Base-by-base conservation (phyloP, 1,140 invertebrate genomes). In the Listronotus oregonensis region DNA sequence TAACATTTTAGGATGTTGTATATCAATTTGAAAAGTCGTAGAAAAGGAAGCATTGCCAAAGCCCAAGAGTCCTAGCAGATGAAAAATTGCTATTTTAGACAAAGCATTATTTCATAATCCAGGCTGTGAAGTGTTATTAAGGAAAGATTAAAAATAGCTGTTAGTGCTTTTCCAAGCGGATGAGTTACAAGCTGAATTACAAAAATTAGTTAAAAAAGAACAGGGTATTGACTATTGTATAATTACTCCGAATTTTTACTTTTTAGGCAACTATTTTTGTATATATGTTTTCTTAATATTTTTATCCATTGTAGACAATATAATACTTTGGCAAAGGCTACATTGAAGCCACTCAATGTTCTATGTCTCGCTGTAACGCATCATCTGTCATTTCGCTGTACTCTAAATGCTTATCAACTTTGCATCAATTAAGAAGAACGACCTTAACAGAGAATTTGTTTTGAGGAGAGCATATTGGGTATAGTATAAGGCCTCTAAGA, bases 351-450 rank as follows among this genome's bases (percentile, higher is more conserved):
- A 82, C 79, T 0, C 84, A 86, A 72, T 82, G 81, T 51, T 86
- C 85, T 6, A 82, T 88, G 79, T 83, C 85, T 0, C 80, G 85
- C 42, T 88, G 86, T 70, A 85, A 80, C 64, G 80, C 83, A 6
- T 82, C 85, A 6, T 80, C 78, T 66, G 82, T 88, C 1, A 68
- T 86, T 11, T 73, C 80, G 54, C 76, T 85, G 11, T 87, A 86
- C 71, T 75, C 78, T 31, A 81, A 81, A 63, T 85, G 84, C 71
- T 81, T 88, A 68, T 77, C 79, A 14, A 76, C 82, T 44, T 73
- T 88, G 56, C 82, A 83, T 62, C 74, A 84, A 43, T 74, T 81
- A 43, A 71, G 78, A 37, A 52, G 76, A 12, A 73, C 46, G 43
- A 73, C 72, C 0, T 62, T 62, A 47, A 43, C 77, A 27, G 73